phyloP scores from a whole-genome alignment of 1,140 invertebrate species.

The Phthorimaea operculella region DNA sequence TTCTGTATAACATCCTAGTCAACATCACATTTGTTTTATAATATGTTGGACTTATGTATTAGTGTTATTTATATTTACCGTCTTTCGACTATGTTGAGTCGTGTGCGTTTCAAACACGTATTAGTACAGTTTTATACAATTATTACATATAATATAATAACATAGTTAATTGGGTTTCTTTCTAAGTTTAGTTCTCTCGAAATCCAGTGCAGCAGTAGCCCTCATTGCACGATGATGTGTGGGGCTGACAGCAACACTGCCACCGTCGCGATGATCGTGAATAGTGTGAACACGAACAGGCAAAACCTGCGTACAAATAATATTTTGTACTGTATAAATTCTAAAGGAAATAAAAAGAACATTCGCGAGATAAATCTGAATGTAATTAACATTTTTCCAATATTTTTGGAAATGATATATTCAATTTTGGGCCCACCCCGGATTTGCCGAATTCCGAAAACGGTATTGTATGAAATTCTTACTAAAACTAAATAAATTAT shows the following conservation, averaged over 20 bases:
- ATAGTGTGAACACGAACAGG: constrained; percentile 95
- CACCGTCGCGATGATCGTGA: constrained; percentile 95
- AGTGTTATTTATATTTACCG: constrained; percentile 45
- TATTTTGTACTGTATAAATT: no score
- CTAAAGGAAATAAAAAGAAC: no score
- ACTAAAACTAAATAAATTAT: no score
- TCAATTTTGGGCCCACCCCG: no score
- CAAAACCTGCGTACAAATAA: constrained; percentile 78
- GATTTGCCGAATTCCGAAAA: no score
- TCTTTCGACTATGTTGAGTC: constrained; percentile 51
- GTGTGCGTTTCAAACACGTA: constrained; percentile 60
- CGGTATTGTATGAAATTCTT: no score
- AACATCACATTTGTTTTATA: constrained; percentile 59
- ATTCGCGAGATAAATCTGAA: no score
- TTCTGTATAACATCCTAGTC: constrained; percentile 54
- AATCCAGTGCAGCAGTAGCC: not conserved
- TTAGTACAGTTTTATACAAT: constrained; percentile 38
- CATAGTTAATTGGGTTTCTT: constrained; percentile 17
- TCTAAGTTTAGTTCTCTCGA: constrained; percentile 60
- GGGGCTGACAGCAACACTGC: constrained; percentile 93
- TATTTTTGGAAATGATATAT: no score
- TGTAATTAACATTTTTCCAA: no score
- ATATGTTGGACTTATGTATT: constrained; percentile 48
- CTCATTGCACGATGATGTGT: constrained; percentile 94
- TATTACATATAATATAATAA: constrained; percentile 37